phyloP scores from a whole-genome alignment of 1,140 invertebrate species.

The Lordiphosa stackelbergi region DNA sequence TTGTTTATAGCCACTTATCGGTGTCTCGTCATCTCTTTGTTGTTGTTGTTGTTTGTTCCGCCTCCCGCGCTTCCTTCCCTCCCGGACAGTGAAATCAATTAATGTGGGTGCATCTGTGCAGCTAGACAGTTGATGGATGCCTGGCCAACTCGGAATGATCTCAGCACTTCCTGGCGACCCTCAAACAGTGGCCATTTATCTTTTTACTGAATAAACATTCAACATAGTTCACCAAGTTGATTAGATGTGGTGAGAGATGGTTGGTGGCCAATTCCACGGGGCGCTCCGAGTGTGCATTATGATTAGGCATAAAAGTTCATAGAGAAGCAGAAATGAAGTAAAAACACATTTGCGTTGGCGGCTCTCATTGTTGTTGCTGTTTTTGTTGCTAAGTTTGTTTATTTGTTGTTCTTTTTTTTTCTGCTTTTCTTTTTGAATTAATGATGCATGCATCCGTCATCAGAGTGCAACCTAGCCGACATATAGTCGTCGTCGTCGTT shows the following conservation, averaged over 20 bases:
- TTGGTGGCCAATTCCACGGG: too few relatives aligned
- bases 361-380: conserved; percentile 20
- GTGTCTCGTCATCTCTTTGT: conserved; percentile 56
- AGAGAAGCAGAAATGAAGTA: conserved; percentile 2
- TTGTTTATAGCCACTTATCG: conserved; percentile 55
- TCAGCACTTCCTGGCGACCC: background rate
- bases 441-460: conserved; percentile 75
- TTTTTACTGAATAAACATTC: conserved; percentile 29
- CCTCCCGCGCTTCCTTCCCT: background rate
- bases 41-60: conserved; percentile 27
- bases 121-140: conserved; percentile 55
- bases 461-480: conserved; percentile 46
- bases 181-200: conserved; percentile 47
- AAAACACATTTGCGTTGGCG: conserved; percentile 7
- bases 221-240: conserved; percentile 16
- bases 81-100: conserved; percentile 34
- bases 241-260: conserved; percentile 35
- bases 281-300: conserved; percentile 10
- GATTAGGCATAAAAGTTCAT: conserved; percentile 52
- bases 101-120: conserved; percentile 35
- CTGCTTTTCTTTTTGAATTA: conserved; percentile 62
- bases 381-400: conserved; percentile 3
- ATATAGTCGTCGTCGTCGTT: conserved; percentile 8
- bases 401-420: conserved; percentile 28
- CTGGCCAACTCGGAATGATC: conserved; percentile 7